These are phyloP conservation scores for Incurvaria masculella DNA, from an alignment of 2,888 invertebrate genomes.

Conservation along the genomic window DNA sequence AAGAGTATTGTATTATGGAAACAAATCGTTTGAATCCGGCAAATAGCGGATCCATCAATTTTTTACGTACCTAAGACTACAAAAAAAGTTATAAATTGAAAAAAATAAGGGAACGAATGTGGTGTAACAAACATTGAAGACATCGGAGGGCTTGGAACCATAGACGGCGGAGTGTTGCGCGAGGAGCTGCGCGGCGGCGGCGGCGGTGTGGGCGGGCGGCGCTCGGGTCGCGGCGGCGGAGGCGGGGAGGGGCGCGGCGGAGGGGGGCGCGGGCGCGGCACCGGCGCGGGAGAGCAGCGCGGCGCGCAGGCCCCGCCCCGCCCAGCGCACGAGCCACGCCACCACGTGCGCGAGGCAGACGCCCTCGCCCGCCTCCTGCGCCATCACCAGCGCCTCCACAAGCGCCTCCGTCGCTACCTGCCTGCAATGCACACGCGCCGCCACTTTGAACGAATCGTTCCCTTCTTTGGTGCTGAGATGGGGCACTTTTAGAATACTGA, in stretches of 20 bases:
- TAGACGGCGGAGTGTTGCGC: slow-evolving; percentile 69
- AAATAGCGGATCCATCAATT: no score
- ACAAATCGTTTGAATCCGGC: no score
- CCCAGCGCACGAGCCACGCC: slow-evolving; percentile 65
- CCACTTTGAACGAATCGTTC: no score
- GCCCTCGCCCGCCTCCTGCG: slow-evolving; percentile 85
- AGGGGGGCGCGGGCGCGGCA: slow-evolving; percentile 61
- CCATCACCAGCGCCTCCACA: slow-evolving; percentile 83
- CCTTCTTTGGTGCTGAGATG: no score
- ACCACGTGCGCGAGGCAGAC: slow-evolving; percentile 82
- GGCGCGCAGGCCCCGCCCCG: slow-evolving; percentile 17
- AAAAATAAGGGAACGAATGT: no score
- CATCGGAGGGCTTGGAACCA: slow-evolving; percentile 61
- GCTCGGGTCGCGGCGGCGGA: slow-evolving; percentile 76
- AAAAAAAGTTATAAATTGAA: no score
- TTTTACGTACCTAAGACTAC: no score
- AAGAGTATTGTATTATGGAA: no score
- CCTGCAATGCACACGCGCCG: slow-evolving; percentile 50
- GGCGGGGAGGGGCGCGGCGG: slow-evolving; percentile 66
- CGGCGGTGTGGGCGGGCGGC: slow-evolving; percentile 76
- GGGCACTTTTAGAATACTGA: no score
- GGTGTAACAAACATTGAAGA: slow-evolving; percentile 61
- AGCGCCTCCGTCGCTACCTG: slow-evolving; percentile 76
- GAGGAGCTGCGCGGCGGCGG: slow-evolving; percentile 69
- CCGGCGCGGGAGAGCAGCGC: slow-evolving; percentile 23